Evolutionary conservation across 2,888 invertebrate species (phyloP).

Genomic region (Saturnia japonica): DNA sequence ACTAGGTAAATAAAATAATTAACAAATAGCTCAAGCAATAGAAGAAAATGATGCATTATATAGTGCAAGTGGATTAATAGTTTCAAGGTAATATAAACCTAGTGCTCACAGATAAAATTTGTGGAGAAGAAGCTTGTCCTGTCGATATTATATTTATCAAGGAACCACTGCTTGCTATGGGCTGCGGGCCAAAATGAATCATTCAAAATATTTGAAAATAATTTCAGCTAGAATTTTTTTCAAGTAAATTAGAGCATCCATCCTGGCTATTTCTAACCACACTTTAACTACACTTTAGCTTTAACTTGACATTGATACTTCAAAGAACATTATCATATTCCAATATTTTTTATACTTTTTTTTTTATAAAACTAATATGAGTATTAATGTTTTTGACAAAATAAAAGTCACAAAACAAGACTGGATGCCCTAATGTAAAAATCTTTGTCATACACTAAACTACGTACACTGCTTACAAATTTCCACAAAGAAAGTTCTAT

Average conservation of each 20-base stretch:
- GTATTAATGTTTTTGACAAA: not conserved
- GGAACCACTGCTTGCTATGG: conserved; percentile 75
- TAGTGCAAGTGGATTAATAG: conserved; percentile 34
- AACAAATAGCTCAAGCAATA: conserved; percentile 19
- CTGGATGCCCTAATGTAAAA: not conserved
- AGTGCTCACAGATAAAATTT: conserved; percentile 76
- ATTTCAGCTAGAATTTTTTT: not conserved
- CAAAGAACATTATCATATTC: too few species aligned
- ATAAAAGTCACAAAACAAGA: not conserved
- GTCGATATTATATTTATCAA: conserved; percentile 80
- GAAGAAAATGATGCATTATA: conserved; percentile 21
- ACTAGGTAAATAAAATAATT: not conserved
- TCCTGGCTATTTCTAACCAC: too few species aligned
- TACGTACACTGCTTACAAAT: too few species aligned
- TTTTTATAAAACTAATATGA: too few species aligned
- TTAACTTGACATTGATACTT: too few species aligned
- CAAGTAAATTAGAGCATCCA: not conserved
- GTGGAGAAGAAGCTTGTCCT: conserved; percentile 75
- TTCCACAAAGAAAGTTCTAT: too few species aligned
- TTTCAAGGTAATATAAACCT: conserved; percentile 43
- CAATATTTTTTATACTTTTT: too few species aligned
- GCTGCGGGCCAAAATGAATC: conserved; percentile 62
- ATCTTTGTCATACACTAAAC: too few species aligned
- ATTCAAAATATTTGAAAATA: not conserved
- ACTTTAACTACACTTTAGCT: too few species aligned